phyloP scores from a whole-genome alignment of 1,140 invertebrate species.

The Limonius californicus region DNA sequence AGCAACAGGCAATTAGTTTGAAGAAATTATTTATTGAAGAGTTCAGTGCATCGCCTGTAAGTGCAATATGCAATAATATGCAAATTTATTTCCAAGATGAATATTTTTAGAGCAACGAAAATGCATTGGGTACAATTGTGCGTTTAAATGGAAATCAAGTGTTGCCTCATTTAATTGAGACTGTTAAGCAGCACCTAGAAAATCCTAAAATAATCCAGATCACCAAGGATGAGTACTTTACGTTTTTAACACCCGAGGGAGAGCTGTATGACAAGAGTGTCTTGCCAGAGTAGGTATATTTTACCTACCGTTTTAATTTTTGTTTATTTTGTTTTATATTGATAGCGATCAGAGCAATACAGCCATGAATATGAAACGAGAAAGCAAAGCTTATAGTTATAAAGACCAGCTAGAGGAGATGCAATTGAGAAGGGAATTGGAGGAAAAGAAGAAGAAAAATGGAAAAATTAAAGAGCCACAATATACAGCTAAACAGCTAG shows the following conservation, averaged over 20 bases:
- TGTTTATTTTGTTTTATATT: constrained; percentile 2
- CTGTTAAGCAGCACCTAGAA: constrained; percentile 56
- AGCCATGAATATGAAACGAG: constrained; percentile 87
- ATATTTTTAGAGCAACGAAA: constrained; percentile 54
- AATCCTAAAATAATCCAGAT: constrained; percentile 69
- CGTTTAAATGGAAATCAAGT: constrained; percentile 62
- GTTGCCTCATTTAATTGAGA: constrained; percentile 54
- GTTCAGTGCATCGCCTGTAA: constrained; percentile 54
- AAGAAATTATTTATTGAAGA: constrained; percentile 58
- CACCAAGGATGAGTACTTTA: constrained; percentile 84
- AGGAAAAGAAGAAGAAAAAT: constrained; percentile 79
- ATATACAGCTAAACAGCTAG: constrained; percentile 85
- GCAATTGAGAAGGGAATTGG: constrained; percentile 85
- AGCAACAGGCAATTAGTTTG: constrained; percentile 53
- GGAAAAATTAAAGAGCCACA: constrained; percentile 75
- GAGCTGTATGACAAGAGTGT: constrained; percentile 89
- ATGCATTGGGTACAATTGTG: constrained; percentile 63
- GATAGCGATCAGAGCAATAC: constrained; percentile 59
- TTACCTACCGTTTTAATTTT: too few relatives aligned
- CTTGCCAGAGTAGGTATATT: constrained; percentile 50
- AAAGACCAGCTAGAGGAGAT: constrained; percentile 96
- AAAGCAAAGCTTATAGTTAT: constrained; percentile 96
- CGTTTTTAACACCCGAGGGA: constrained; percentile 83
- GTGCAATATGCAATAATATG: too few relatives aligned
- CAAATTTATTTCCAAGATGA: too few relatives aligned